Base-by-base conservation (phyloP, 1,140 invertebrate species). In the Hesperophylax magnus region DNA sequence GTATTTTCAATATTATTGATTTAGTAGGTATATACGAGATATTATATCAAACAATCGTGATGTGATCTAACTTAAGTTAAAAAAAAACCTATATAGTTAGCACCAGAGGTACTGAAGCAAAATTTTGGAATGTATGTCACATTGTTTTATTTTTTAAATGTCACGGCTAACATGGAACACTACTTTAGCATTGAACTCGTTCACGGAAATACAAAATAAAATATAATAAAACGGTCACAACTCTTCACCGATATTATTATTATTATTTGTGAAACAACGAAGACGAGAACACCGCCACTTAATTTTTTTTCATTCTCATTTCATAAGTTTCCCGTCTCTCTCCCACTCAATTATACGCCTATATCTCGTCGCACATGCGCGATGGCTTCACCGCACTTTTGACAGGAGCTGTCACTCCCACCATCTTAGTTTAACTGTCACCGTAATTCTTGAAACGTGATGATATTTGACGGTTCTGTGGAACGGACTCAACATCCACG, bases 281-380 rank as follows among this genome's bases (percentile, higher is more conserved):
- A 17, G 52, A 15, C n/a, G 54, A 76, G 22, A 15, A 31, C 56
- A 58, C 56, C 54, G 54, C 54, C 74, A 76, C 74, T 78, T 78
- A 69, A 39, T 63, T 56, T 53, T 63, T 65, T 80, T 56, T 53
- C 17, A 2, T 52, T 63, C 56, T 31, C 17, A 60, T 76, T 76
- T 60, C 20, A 22, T 39, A 58, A 76, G 17, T 9, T 20, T 60
- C 11, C n/a, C 54, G 47, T 83, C 82, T 76, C 79, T 81, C 77
- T 83, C 79, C 79, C 69, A 77, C 82, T 81, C 82, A 79, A 83
- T 81, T 79, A 83, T 77, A 67, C 27, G 82, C 58, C 22, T 58
- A 81, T 83, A 77, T 83, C 34, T 79, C 77, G 58, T 83, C 82
- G 65, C 82, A 72, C 60, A 58, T 58, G 56, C 71, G 81, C 80